Evolutionary conservation across 1,140 invertebrate genomes (phyloP).

Genomic region (Solenopsis fugax): DNA sequence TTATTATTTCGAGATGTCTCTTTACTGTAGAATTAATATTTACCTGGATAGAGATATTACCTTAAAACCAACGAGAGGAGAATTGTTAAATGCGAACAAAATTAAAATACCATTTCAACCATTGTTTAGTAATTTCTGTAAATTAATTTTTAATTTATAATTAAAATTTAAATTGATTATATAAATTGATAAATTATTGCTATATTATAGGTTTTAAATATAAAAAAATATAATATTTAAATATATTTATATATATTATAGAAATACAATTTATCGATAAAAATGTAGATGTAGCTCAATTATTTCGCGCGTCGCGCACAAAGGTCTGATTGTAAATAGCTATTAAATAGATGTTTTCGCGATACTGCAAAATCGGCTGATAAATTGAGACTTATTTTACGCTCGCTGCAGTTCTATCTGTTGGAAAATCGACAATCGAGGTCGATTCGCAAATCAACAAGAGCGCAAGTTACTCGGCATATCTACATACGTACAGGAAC

Average conservation of each 20-base stretch:
- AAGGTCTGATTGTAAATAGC: background rate
- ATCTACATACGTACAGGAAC: background rate
- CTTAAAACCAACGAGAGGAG: background rate
- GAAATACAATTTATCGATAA: background rate
- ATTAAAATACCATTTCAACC: background rate
- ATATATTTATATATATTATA: background rate
- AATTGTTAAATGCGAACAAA: constrained; percentile 14
- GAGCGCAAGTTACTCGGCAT: constrained; percentile 9
- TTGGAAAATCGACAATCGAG: constrained; percentile 37
- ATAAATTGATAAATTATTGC: background rate
- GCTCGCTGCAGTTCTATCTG: constrained; percentile 5
- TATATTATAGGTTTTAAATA: background rate
- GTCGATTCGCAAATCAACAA: constrained; percentile 37
- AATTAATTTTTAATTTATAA: constrained; percentile 6
- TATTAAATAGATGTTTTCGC: background rate
- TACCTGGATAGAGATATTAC: background rate
- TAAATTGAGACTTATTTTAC: constrained; percentile 20
- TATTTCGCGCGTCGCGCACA: background rate
- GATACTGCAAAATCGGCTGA: background rate
- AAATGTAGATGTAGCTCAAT: background rate
- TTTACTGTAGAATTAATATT: constrained; percentile 6
- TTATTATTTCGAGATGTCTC: background rate
- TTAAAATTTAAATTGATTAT: constrained; percentile 8
- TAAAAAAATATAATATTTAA: background rate
- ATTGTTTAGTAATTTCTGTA: background rate